Evolutionary conservation across 35 echinoderm and acorn worm species (phyloP), one percentile per base, ranked within the genome.

Genomic region (Apostichopus californicus): DNA sequence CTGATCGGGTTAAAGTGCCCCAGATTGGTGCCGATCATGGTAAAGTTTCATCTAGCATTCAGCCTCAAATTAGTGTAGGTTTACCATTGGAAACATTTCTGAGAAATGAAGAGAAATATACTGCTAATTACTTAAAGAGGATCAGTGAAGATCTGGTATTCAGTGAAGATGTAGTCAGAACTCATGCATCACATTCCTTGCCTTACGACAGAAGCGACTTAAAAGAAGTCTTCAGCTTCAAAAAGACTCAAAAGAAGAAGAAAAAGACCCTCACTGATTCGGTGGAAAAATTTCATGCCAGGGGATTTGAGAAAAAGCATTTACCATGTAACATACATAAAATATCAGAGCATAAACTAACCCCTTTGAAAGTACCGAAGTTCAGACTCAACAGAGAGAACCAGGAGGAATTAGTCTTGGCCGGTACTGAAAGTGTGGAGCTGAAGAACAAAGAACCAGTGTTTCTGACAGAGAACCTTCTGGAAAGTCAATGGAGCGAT

Each of bases 251-350:
- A 91, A 88, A 87, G 81, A 92, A 88, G 57, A 94, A 94, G 55
- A 68, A 34, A 1, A 83, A 22, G 25, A 18, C n/a, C 6, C 15
- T 57, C 10, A 24, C 65, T 5, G 90, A 72, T 9, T 63, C 73
- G 2, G 86, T 90, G 21, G 94, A 91, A 23, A 90, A 94, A 18
- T 79, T 93, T 66, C 93, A 98, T 73, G 70, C 94, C 0, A 92
- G 92, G 57, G 92, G 91, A 9, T 83, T 86, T 14, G 89, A 98
- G 57, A 94, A 90, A 25, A 90, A 98, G 65, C 96, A 98, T 89
- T 54, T 98, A 23, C 96, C 96, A 20, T 98, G 96, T 78, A 86
- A 98, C 87, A 93, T 98, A 46, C 94, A 98, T 71, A 92, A 90
- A 88, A 46, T 91, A 1, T 94, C 91, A 72, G 72, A 95, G 78